Conservation (phyloP, 2,888 invertebrate genomes). For the Entomobrya multifasciata region DNA sequence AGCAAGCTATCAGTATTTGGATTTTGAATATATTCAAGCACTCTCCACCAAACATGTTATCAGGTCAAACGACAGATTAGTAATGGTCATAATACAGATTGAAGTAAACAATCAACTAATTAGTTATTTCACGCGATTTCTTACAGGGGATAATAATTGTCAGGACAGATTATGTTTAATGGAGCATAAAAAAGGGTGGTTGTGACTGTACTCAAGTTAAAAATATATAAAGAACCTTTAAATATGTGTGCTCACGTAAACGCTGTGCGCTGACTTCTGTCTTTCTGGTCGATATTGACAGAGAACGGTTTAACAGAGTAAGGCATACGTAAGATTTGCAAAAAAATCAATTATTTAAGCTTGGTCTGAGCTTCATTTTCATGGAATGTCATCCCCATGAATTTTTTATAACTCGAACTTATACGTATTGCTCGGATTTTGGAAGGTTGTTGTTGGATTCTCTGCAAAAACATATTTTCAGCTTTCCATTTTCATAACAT, state of each 20-base stretch:
- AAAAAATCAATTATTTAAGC: slow-evolving; percentile 65
- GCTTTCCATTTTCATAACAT: slow-evolving; percentile 29
- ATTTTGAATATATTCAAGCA: slow-evolving; percentile 68
- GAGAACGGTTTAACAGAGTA: slow-evolving; percentile 16
- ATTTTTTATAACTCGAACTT: slow-evolving; percentile 51
- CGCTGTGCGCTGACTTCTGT: too few species aligned
- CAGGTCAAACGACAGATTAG: background rate
- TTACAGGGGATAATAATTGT: background rate
- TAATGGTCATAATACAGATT: slow-evolving; percentile 36
- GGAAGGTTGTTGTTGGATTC: too few species aligned
- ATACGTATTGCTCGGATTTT: slow-evolving; percentile 27
- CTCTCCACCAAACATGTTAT: slow-evolving; percentile 66
- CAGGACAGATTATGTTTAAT: background rate
- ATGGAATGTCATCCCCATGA: slow-evolving; percentile 59
- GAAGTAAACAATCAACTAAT: background rate
- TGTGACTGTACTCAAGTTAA: background rate
- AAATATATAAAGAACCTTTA: slow-evolving; percentile 31
- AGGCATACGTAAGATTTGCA: background rate
- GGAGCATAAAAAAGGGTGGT: slow-evolving; percentile 10
- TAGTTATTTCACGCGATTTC: slow-evolving; percentile 28
- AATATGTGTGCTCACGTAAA: too few species aligned
- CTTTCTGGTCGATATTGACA: slow-evolving; percentile 49
- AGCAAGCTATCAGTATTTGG: slow-evolving; percentile 67
- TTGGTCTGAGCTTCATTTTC: slow-evolving; percentile 48
- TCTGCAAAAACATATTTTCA: too few species aligned